Evolutionary conservation across 2,797 vertebrate species (phyloP).

Genomic region (Echeneis naucrates): DNA sequence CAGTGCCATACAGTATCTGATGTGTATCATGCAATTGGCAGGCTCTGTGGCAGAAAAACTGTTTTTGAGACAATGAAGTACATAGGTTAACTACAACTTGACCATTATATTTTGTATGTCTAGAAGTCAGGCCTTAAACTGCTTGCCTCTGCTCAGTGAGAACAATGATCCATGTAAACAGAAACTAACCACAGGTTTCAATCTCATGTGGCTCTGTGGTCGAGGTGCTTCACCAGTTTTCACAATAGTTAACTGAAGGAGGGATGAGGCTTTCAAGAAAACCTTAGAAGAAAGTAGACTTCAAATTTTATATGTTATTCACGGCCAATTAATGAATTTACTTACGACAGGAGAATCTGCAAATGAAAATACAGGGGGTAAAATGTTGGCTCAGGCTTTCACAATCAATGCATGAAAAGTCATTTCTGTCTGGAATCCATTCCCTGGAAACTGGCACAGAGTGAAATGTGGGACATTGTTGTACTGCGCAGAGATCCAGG

Average conservation of each 20-base stretch:
- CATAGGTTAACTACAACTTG: neutral
- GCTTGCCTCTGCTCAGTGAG: neutral
- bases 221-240: conserved; percentile 29
- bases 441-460: neutral
- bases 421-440: conserved; percentile 3
- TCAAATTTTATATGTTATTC: too few relatives aligned
- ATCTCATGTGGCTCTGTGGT: conserved; percentile 37
- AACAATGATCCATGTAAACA: neutral
- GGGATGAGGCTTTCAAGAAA: neutral
- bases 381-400: too few relatives aligned
- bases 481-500: neutral
- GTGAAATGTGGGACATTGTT: conserved; percentile 9
- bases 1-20: too few relatives aligned
- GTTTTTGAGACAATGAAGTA: too few relatives aligned
- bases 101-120: neutral
- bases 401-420: neutral
- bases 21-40: too few relatives aligned
- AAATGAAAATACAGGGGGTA: too few relatives aligned
- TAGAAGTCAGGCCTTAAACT: neutral
- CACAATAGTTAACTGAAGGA: neutral
- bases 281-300: too few relatives aligned
- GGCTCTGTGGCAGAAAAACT: too few relatives aligned
- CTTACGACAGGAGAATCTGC: too few relatives aligned
- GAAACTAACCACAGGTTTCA: conserved; percentile 35
- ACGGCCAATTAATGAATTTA: too few relatives aligned